Percentiles rank a stretch among this genome's conserved stretches.
Conservation (phyloP, 2,888 invertebrate species). For the Eudemis profundana region DNA sequence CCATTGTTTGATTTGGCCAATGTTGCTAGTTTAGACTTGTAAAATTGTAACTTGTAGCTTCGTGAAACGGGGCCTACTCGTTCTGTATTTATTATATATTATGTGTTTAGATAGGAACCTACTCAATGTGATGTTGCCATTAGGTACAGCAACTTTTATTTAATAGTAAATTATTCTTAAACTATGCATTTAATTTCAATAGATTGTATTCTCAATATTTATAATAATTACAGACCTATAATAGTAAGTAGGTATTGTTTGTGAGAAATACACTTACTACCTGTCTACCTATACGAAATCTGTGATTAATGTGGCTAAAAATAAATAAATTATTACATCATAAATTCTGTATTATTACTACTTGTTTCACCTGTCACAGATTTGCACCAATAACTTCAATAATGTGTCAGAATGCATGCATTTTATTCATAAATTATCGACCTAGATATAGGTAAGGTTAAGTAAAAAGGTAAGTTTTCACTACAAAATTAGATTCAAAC, state of each 20-base stretch:
- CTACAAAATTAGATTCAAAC: too few relatives aligned
- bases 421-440: too few relatives aligned
- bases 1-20: too few relatives aligned
- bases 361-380: too few relatives aligned
- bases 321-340: slow-evolving; percentile 54
- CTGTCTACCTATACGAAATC: slow-evolving; percentile 59
- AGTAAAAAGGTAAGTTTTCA: too few relatives aligned
- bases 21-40: too few relatives aligned
- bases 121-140: not conserved
- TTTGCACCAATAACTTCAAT: too few relatives aligned
- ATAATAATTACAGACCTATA: not conserved
- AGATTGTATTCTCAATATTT: slow-evolving; percentile 10
- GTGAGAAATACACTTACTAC: slow-evolving; percentile 7
- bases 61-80: too few relatives aligned
- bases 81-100: too few relatives aligned
- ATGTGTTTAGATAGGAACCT: not conserved
- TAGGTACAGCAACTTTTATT: not conserved
- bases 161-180: not conserved
- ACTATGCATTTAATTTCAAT: not conserved
- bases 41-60: too few relatives aligned
- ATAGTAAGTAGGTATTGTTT: slow-evolving; percentile 1
- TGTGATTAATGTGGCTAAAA: slow-evolving; percentile 79
- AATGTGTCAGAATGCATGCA: too few relatives aligned
- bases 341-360: not conserved
- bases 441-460: too few relatives aligned